phyloP scores from a whole-genome alignment of 2,797 vertebrate species.

The Gambusia yucatana region DNA sequence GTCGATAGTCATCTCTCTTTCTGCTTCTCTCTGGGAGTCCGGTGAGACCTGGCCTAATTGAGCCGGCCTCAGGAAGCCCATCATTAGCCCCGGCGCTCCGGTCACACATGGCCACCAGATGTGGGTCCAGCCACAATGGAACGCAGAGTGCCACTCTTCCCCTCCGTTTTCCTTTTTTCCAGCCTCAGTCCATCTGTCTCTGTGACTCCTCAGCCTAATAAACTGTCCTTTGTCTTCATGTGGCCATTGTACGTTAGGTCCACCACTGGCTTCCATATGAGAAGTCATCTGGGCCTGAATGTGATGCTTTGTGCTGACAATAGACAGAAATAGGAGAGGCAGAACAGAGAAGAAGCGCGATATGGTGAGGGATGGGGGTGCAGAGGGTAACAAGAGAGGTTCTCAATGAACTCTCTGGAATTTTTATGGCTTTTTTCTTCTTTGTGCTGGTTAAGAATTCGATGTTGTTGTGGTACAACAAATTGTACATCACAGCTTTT shows the following conservation, averaged over 20 bases:
- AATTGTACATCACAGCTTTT: slow-evolving; percentile 50
- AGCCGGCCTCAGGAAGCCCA: slow-evolving; percentile 93
- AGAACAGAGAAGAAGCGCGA: slow-evolving; percentile 35
- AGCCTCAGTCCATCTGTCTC: slow-evolving; percentile 37
- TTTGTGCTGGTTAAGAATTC: slow-evolving; percentile 67
- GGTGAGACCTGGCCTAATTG: slow-evolving; percentile 89
- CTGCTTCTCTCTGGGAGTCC: slow-evolving; percentile 74
- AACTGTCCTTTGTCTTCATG: slow-evolving; percentile 92
- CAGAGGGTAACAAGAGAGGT: slow-evolving; percentile 54
- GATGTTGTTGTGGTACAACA: slow-evolving; percentile 45
- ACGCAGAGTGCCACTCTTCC: slow-evolving; percentile 75
- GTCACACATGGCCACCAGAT: slow-evolving; percentile 98
- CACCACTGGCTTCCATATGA: slow-evolving; percentile 80
- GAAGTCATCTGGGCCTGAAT: slow-evolving; percentile 86
- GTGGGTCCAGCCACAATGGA: slow-evolving; percentile 87
- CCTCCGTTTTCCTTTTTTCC: slow-evolving; percentile 33
- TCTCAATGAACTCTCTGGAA: slow-evolving; percentile 81
- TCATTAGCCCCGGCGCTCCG: slow-evolving; percentile 89
- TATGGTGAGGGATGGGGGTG: slow-evolving; percentile 31
- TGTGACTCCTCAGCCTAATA: slow-evolving; percentile 83
- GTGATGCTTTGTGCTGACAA: slow-evolving; percentile 87
- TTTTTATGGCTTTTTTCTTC: slow-evolving; percentile 82
- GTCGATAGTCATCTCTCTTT: slow-evolving; percentile 75
- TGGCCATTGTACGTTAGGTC: slow-evolving; percentile 86
- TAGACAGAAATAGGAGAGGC: slow-evolving; percentile 69